Percentiles rank a stretch among this genome's conserved stretches.
phyloP scores from a whole-genome alignment of 1,140 invertebrate genomes.

The Anastrepha ludens region DNA sequence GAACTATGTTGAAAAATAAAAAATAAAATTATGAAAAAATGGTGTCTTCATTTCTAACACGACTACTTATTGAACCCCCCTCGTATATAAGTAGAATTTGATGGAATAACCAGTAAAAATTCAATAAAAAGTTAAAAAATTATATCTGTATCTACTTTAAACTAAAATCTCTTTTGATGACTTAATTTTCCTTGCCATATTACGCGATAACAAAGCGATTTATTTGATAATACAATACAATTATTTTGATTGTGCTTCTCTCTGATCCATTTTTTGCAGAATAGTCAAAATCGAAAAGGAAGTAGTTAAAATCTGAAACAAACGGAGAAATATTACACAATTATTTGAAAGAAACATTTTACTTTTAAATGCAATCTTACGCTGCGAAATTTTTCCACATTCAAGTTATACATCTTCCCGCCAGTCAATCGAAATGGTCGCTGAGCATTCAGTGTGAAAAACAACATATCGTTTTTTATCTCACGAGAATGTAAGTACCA shows the following conservation, averaged over 20 bases:
- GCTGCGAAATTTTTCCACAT: constrained; percentile 66
- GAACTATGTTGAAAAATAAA: too few species aligned
- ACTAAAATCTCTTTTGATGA: too few species aligned
- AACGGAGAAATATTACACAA: constrained; percentile 28
- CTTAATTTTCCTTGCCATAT: too few species aligned
- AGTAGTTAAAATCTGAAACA: constrained; percentile 67
- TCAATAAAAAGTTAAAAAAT: too few species aligned
- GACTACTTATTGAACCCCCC: too few species aligned
- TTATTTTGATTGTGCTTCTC: background rate
- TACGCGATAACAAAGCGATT: too few species aligned
- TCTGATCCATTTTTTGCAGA: constrained; percentile 67
- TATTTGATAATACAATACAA: too few species aligned
- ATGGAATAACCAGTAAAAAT: too few species aligned
- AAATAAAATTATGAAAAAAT: too few species aligned
- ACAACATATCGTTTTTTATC: constrained; percentile 64
- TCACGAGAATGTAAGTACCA: constrained; percentile 67
- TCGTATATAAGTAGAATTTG: too few species aligned
- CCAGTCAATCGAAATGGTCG: constrained; percentile 65
- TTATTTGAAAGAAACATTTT: background rate
- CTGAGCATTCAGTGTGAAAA: constrained; percentile 65
- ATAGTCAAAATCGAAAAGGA: constrained; percentile 70
- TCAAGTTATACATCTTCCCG: constrained; percentile 67
- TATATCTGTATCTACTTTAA: too few species aligned
- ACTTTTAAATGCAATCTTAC: constrained; percentile 57
- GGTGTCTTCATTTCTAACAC: too few species aligned